Percentiles rank a stretch among this genome's conserved stretches.
Conservation (phyloP, 2,888 invertebrate species). For the Thelaira solivaga region DNA sequence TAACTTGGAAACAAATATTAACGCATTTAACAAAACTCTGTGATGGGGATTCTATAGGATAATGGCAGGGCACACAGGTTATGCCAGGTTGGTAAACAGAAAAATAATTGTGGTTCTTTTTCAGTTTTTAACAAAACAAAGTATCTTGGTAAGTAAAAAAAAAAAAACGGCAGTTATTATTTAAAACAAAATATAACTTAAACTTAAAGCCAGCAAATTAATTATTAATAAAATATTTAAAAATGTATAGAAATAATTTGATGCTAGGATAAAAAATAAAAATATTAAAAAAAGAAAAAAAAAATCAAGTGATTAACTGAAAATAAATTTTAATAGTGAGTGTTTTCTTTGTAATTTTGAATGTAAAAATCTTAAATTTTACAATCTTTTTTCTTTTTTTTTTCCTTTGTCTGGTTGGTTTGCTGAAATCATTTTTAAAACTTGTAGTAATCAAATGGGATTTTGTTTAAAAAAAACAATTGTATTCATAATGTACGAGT, state of each 20-base stretch:
- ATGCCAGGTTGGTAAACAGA: conserved; percentile 49
- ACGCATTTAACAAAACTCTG: conserved; percentile 58
- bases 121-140: conserved; percentile 62
- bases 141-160: conserved; percentile 49
- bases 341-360: conserved; percentile 37
- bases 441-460: conserved; percentile 62
- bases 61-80: conserved; percentile 36
- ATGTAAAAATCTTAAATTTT: conserved; percentile 42
- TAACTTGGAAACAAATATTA: conserved; percentile 50
- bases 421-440: conserved; percentile 9
- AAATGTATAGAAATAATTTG: conserved; percentile 33
- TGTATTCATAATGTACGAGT: conserved; percentile 34
- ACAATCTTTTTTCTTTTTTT: too few relatives aligned
- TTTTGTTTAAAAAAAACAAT: conserved; percentile 7
- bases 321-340: conserved; percentile 44
- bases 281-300: neutral
- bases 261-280: conserved; percentile 47
- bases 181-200: conserved; percentile 45
- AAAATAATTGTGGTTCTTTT: conserved; percentile 57
- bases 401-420: conserved; percentile 5
- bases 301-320: conserved; percentile 45
- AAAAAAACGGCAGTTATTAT: conserved; percentile 15
- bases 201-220: conserved; percentile 52
- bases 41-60: conserved; percentile 32
- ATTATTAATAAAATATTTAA: conserved; percentile 26